Conservation (phyloP, 2,888 invertebrate species). For the Dasysyrphus albostriatus region DNA sequence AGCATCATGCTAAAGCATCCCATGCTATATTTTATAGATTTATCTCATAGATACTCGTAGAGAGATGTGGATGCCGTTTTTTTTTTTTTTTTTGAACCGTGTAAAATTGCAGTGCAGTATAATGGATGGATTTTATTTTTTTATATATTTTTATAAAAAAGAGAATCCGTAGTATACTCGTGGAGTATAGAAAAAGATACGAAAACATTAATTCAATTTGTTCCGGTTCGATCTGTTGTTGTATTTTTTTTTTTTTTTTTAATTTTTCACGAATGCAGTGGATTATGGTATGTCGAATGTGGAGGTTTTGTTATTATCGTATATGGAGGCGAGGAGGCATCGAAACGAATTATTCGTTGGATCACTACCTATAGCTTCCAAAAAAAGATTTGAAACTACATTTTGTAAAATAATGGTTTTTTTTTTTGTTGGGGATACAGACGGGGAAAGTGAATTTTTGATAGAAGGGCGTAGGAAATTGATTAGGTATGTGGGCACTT, state of each 20-base stretch:
- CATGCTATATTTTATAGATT: conserved; percentile 55
- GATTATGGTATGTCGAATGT: conserved; percentile 60
- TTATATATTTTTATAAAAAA: background rate
- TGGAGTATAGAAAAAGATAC: conserved; percentile 24
- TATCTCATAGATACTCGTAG: conserved; percentile 64
- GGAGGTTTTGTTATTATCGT: conserved; percentile 15
- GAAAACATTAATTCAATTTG: conserved; percentile 74
- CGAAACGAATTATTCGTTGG: conserved; percentile 51
- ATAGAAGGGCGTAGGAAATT: conserved; percentile 51
- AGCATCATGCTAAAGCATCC: conserved; percentile 46
- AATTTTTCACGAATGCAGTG: conserved; percentile 16
- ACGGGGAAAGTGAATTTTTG: background rate
- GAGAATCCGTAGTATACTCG: conserved; percentile 30
- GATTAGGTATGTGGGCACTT: conserved; percentile 46
- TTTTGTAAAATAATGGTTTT: conserved; percentile 8
- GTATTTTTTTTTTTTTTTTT: conserved; percentile 19
- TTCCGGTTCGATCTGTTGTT: conserved; percentile 64
- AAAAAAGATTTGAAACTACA: conserved; percentile 10
- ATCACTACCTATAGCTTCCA: conserved; percentile 10
- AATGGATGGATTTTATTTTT: conserved; percentile 28
- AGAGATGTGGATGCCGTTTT: background rate
- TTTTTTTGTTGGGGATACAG: background rate
- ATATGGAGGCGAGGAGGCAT: conserved; percentile 48
- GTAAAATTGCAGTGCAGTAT: conserved; percentile 30
- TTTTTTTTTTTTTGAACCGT: conserved; percentile 17